Evolutionary conservation across 2,888 invertebrate species (phyloP).

Genomic region (Ochropleura plecta): DNA sequence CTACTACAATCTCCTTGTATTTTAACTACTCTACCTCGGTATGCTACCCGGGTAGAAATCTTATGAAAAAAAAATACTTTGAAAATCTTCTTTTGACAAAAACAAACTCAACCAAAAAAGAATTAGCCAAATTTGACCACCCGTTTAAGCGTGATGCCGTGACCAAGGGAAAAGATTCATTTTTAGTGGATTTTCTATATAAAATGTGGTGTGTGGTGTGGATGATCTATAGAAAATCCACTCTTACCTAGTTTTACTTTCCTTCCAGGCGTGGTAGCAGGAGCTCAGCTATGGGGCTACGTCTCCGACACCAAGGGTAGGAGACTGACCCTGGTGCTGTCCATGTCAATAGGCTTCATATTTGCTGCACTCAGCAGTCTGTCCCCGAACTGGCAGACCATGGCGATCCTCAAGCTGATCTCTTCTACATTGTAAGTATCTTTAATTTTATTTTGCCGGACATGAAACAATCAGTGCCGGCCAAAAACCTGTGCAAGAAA

Average conservation of each 20-base stretch:
- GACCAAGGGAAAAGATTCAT: too few species aligned
- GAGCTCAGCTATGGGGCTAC: constrained; percentile 88
- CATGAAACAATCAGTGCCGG: background rate
- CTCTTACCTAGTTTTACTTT: background rate
- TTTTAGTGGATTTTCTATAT: too few species aligned
- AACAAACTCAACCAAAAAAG: too few species aligned
- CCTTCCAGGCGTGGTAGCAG: constrained; percentile 82
- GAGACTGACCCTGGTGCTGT: constrained; percentile 81
- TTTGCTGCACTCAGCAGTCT: constrained; percentile 85
- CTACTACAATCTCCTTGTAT: too few species aligned
- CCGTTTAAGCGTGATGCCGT: too few species aligned
- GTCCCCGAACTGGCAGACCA: constrained; percentile 84
- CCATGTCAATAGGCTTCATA: constrained; percentile 86
- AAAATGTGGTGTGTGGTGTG: too few species aligned
- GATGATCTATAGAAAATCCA: background rate
- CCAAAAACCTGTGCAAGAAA: background rate
- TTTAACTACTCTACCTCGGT: too few species aligned
- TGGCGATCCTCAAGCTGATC: constrained; percentile 84
- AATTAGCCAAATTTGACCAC: too few species aligned
- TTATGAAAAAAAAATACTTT: too few species aligned
- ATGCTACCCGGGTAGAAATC: too few species aligned
- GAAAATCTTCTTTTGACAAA: too few species aligned
- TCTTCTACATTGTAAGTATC: constrained; percentile 85
- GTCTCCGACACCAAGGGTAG: constrained; percentile 86
- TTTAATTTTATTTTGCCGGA: background rate